Percentiles rank a stretch among this genome's conserved stretches.
Conservation (phyloP, 2,888 invertebrate genomes). For the Campoplex nolae region DNA sequence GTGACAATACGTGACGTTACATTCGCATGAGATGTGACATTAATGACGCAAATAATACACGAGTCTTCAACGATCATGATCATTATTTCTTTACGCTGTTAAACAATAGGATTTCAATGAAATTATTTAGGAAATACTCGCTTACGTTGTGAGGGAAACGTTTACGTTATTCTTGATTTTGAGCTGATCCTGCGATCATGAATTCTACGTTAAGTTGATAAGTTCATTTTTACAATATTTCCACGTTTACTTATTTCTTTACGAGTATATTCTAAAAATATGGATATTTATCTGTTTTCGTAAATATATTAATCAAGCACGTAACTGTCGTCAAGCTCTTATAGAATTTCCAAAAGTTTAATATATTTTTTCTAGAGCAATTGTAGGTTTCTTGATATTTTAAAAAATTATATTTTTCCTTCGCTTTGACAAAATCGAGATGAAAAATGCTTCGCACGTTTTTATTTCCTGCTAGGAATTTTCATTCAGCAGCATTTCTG, state of each 20-base stretch:
- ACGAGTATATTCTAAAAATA: not conserved
- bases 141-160: not conserved
- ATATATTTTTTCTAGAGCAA: conserved; percentile 29
- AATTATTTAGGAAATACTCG: not conserved
- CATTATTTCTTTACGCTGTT: conserved; percentile 32
- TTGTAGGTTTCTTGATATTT: conserved; percentile 17
- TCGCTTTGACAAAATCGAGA: not conserved
- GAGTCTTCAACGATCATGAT: conserved; percentile 30
- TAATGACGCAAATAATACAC: conserved; percentile 50
- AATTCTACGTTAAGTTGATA: not conserved
- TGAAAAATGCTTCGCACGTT: not conserved
- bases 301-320: conserved; percentile 33
- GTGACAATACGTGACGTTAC: conserved; percentile 43
- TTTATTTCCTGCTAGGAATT: not conserved
- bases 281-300: conserved; percentile 4
- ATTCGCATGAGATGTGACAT: conserved; percentile 46
- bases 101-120: not conserved
- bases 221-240: not conserved
- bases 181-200: not conserved
- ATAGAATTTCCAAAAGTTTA: not conserved
- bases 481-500: not conserved
- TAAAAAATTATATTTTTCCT: not conserved
- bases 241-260: not conserved
- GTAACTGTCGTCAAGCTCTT: no score
- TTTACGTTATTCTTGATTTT: not conserved